Evolutionary conservation across 2,888 invertebrate genomes (phyloP).

Genomic region (Athalia circularis): DNA sequence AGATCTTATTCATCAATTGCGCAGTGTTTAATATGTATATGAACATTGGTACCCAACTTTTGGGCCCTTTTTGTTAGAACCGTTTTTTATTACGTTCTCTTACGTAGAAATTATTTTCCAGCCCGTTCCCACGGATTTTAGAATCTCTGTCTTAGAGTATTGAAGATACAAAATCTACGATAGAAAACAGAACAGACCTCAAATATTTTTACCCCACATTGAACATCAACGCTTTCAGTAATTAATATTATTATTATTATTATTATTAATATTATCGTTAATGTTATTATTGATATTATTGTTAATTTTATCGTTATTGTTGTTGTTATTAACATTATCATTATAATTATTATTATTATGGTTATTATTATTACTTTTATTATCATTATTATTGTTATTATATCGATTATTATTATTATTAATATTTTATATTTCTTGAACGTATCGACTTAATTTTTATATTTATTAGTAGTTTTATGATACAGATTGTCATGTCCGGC

Average conservation of each 20-base stretch:
- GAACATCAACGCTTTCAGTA: conserved; percentile 67
- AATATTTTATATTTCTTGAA: conserved; percentile 43
- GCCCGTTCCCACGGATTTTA: conserved; percentile 49
- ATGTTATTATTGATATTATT: conserved; percentile 49
- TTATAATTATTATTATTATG: conserved; percentile 18
- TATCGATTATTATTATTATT: conserved; percentile 41
- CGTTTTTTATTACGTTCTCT: conserved; percentile 23
- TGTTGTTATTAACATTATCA: too few relatives aligned
- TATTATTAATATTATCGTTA: conserved; percentile 54
- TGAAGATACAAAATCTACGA: conserved; percentile 74
- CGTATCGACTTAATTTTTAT: conserved; percentile 51
- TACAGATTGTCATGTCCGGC: conserved; percentile 72
- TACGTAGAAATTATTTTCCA: conserved; percentile 31
- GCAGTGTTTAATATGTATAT: background rate
- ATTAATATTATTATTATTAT: conserved; percentile 57
- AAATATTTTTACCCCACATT: conserved; percentile 66
- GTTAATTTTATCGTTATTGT: background rate
- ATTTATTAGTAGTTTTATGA: conserved; percentile 61
- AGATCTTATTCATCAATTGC: too few relatives aligned
- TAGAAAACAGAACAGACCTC: conserved; percentile 72
- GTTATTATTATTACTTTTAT: conserved; percentile 45
- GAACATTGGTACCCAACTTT: background rate
- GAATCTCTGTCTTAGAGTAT: conserved; percentile 66
- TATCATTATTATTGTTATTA: conserved; percentile 49
- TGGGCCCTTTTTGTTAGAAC: conserved; percentile 7